phyloP scores from a whole-genome alignment of 1,140 invertebrate genomes.

The Drosophila sproati region DNA sequence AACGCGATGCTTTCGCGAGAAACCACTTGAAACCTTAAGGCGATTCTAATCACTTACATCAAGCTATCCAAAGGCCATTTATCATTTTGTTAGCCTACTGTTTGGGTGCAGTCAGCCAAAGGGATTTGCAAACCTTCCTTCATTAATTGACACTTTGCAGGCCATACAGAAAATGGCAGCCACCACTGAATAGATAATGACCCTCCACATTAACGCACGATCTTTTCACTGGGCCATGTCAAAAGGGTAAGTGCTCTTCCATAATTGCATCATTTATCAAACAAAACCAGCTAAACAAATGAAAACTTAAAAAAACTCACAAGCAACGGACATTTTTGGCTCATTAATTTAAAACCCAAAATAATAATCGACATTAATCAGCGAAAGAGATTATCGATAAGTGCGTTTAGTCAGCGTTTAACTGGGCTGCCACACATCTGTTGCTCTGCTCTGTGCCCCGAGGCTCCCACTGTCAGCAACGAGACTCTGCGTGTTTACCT shows the following conservation, averaged over 20 bases:
- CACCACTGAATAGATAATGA: constrained; percentile 24
- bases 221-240: constrained; percentile 16
- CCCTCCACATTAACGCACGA: constrained; percentile 36
- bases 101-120: neutral
- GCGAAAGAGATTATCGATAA: constrained; percentile 70
- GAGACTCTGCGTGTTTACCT: constrained; percentile 61
- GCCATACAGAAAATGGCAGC: constrained; percentile 15
- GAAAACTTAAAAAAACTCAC: constrained; percentile 47
- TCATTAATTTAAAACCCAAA: constrained; percentile 52
- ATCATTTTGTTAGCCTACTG: constrained; percentile 12
- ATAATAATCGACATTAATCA: constrained; percentile 81
- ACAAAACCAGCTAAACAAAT: constrained; percentile 45
- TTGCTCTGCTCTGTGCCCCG: neutral
- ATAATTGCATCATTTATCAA: constrained; percentile 75
- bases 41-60: neutral
- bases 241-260: constrained; percentile 28
- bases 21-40: neutral
- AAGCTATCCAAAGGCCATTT: neutral
- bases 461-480: constrained; percentile 46
- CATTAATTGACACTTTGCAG: constrained; percentile 46
- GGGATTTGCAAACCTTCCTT: neutral
- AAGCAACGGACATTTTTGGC: constrained; percentile 2
- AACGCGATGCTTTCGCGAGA: no score
- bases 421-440: neutral
- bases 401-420: constrained; percentile 53